Conservation (phyloP, 2,113 vertebrate genomes). For the Sylvietta virens region DNA sequence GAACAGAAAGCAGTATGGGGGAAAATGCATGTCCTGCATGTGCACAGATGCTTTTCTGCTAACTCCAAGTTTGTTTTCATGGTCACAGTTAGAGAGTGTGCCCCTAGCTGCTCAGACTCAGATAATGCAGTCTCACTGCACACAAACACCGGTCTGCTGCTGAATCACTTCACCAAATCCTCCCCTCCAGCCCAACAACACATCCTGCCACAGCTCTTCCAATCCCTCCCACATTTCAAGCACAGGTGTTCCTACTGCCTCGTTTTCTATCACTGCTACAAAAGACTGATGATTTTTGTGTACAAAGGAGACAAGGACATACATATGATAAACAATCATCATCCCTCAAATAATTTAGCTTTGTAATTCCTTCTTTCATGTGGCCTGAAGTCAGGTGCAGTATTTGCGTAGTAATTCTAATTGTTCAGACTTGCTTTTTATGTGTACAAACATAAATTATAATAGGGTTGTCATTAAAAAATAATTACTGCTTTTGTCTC, state of each 20-base stretch:
- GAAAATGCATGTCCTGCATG: neutral
- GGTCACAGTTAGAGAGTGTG: neutral
- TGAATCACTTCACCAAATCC: neutral
- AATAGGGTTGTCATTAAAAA: conserved; percentile 10
- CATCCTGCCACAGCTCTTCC: neutral
- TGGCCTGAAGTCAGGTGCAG: neutral
- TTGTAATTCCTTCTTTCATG: neutral
- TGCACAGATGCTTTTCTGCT: neutral
- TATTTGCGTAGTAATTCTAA: neutral
- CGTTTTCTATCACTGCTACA: neutral
- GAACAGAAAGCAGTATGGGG: neutral
- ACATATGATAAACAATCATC: neutral
- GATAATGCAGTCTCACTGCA: neutral
- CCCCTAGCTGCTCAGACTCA: neutral
- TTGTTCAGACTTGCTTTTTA: neutral
- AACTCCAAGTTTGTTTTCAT: neutral
- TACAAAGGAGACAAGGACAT: neutral
- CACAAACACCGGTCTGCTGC: neutral
- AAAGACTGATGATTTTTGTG: neutral
- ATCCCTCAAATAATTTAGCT: neutral
- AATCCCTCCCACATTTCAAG: neutral
- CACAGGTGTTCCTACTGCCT: neutral
- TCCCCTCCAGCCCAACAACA: neutral
- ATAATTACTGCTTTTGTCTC: conserved; percentile 25
- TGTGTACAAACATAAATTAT: neutral